phyloP scores from a whole-genome alignment of 2,797 vertebrate species.

The Tauraco hartlaubi region DNA sequence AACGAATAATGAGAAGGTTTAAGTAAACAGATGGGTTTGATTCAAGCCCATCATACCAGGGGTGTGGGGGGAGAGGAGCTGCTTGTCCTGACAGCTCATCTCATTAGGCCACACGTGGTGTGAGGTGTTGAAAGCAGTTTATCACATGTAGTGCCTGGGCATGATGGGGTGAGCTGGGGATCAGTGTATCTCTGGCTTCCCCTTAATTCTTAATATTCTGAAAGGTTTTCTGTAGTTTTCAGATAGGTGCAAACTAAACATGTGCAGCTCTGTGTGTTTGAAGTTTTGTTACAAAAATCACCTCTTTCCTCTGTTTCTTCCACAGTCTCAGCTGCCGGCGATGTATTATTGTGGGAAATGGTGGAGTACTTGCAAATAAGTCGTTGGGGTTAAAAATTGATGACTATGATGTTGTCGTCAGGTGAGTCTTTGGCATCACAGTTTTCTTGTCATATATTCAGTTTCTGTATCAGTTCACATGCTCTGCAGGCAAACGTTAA shows the following conservation, averaged over 20 bases:
- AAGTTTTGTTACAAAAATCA: not conserved
- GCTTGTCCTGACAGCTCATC: slow-evolving; percentile 53
- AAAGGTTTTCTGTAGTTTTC: not conserved
- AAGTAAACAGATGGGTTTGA: slow-evolving; percentile 53
- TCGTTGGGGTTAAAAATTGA: slow-evolving; percentile 95
- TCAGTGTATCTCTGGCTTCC: not conserved
- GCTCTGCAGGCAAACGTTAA: not conserved
- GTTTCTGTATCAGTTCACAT: not conserved
- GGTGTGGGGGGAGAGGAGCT: slow-evolving; percentile 36
- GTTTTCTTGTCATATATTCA: not conserved
- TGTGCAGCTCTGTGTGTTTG: not conserved
- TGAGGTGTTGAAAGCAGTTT: slow-evolving; percentile 60
- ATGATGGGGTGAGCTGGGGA: slow-evolving; percentile 21
- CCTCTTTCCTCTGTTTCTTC: slow-evolving; percentile 43
- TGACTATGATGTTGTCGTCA: slow-evolving; percentile 93
- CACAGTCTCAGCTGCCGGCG: slow-evolving; percentile 91
- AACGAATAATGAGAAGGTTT: slow-evolving; percentile 58
- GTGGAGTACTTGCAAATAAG: slow-evolving; percentile 95
- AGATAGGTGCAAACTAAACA: not conserved
- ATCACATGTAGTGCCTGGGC: slow-evolving; percentile 2
- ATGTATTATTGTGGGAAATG: slow-evolving; percentile 96
- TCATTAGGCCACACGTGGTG: slow-evolving; percentile 30
- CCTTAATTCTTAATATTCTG: not conserved
- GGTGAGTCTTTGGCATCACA: slow-evolving; percentile 82
- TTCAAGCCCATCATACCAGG: slow-evolving; percentile 29